A percentile compares a stretch with the other conserved stretches of the same genome.
Conservation (phyloP, 2,797 vertebrate genomes). For the Hoplostethus atlanticus region DNA sequence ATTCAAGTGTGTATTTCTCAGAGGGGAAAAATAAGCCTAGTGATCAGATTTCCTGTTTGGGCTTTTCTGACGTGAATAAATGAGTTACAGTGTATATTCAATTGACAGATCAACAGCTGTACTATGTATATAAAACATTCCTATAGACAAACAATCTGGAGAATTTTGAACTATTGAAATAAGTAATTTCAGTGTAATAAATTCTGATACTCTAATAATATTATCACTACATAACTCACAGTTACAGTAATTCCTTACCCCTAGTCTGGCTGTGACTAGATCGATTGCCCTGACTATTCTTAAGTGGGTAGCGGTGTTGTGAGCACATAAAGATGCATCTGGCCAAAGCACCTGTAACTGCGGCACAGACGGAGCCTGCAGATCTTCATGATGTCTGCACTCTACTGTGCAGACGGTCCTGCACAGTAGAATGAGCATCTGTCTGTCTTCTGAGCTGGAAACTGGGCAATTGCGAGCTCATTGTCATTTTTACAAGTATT, state of each 20-base stretch:
- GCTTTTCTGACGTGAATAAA: too few relatives aligned
- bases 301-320: neutral
- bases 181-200: neutral
- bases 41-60: too few relatives aligned
- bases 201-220: neutral
- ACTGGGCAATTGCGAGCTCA: too few relatives aligned
- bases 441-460: neutral
- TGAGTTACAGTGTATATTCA: too few relatives aligned
- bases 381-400: neutral
- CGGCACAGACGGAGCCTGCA: constrained; percentile 16
- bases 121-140: too few relatives aligned
- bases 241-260: neutral
- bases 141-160: too few relatives aligned
- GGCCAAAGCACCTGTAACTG: constrained; percentile 1
- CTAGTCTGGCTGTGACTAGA: neutral
- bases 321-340: constrained; percentile 13
- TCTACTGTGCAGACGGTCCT: constrained; percentile 1
- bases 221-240: neutral
- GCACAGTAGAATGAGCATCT: neutral
- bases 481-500: too few relatives aligned
- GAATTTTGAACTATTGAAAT: too few relatives aligned
- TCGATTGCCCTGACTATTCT: neutral
- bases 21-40: too few relatives aligned
- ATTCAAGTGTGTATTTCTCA: too few relatives aligned
- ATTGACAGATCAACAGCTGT: too few relatives aligned